Conservation (phyloP, 2,888 invertebrate species). For the Tubulanus polymorphus region DNA sequence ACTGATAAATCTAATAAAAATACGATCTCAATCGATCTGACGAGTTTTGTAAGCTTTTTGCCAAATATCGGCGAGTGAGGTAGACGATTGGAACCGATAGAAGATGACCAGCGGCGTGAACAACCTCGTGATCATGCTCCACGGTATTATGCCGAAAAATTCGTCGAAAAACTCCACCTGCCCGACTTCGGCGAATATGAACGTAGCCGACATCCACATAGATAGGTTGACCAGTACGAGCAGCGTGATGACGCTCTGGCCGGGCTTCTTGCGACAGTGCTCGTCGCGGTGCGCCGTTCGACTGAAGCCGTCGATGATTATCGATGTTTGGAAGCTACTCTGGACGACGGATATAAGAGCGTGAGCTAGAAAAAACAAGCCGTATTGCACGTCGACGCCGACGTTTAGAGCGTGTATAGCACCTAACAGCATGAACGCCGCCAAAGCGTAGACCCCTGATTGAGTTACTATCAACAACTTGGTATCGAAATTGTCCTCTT, state of each 20-base stretch:
- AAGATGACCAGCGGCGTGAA: constrained; percentile 62
- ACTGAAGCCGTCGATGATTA: constrained; percentile 47
- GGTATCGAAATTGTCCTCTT: constrained; percentile 58
- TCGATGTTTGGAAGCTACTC: constrained; percentile 45
- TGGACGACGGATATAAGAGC: constrained; percentile 36
- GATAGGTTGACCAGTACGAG: constrained; percentile 64
- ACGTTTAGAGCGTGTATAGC: constrained; percentile 31
- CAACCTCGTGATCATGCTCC: constrained; percentile 64
- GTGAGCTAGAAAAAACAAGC: constrained; percentile 31
- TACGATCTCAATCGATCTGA: no score
- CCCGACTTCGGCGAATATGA: constrained; percentile 63
- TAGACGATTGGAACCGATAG: constrained; percentile 51
- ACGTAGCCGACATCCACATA: constrained; percentile 65
- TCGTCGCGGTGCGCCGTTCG: constrained; percentile 49
- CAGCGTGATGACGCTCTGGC: constrained; percentile 63
- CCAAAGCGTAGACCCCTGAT: constrained; percentile 78
- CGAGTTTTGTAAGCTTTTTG: constrained; percentile 47
- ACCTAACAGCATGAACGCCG: constrained; percentile 44
- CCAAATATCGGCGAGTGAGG: constrained; percentile 52
- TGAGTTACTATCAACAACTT: constrained; percentile 88
- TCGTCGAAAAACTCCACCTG: constrained; percentile 60
- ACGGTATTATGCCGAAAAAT: constrained; percentile 63
- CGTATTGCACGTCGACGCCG: constrained; percentile 20
- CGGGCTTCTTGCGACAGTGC: constrained; percentile 54
- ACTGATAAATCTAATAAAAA: no score